These are phyloP conservation scores for Agonopterix subpropinquella DNA, from an alignment of 2,888 invertebrate genomes.

Conservation along the genomic window DNA sequence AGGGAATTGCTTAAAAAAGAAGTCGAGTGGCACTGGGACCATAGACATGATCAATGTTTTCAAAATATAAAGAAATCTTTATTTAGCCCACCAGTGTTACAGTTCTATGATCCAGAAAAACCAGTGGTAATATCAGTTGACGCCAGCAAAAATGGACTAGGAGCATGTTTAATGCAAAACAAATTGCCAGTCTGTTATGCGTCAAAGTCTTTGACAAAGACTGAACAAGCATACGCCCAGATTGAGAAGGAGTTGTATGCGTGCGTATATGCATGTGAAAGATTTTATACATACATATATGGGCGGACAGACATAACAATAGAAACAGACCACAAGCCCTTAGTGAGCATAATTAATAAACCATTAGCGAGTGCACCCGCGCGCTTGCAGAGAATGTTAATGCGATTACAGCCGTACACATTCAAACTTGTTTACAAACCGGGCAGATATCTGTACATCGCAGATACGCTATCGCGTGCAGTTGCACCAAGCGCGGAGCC, in stretches of 20 bases:
- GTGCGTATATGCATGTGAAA: constrained; percentile 12
- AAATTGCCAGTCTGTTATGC: constrained; percentile 4
- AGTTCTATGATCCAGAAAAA: not conserved
- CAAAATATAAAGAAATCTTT: not conserved
- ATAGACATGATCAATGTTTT: constrained; percentile 1
- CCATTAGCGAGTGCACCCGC: constrained; percentile 1
- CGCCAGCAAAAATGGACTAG: not conserved
- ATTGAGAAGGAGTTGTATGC: constrained; percentile 8
- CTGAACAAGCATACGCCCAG: constrained; percentile 4
- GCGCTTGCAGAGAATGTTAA: constrained; percentile 10
- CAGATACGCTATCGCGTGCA: constrained; percentile 11
- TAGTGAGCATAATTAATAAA: constrained; percentile 11
- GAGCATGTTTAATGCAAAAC: constrained; percentile 3
- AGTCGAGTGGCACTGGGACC: constrained; percentile 10
- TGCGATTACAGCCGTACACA: constrained; percentile 10
- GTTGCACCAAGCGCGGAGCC: too few relatives aligned
- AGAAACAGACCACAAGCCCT: constrained; percentile 1
- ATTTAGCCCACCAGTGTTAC: not conserved
- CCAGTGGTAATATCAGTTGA: not conserved
- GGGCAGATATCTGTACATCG: constrained; percentile 10
- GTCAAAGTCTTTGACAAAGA: constrained; percentile 4
- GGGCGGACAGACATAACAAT: constrained; percentile 9
- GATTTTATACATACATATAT: constrained; percentile 12
- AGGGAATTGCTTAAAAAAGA: constrained; percentile 8
- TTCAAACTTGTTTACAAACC: constrained; percentile 8